Base-by-base conservation (phyloP, 2,888 invertebrate genomes). In the Ferrisia virgata region DNA sequence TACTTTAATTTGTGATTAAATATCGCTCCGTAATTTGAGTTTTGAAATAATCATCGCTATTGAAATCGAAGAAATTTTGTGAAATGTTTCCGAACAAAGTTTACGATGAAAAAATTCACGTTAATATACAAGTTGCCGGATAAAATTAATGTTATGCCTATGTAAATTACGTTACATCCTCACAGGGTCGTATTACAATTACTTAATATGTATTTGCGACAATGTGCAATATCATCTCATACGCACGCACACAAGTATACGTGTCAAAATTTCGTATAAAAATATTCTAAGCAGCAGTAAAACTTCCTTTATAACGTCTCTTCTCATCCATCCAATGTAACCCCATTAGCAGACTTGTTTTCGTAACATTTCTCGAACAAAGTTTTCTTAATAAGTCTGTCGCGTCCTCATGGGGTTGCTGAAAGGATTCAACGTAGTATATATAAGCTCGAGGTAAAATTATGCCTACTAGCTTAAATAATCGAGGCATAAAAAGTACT, bases 331-430 rank as follows among this genome's bases (percentile, higher is more conserved):
- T 64, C 28, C 15, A 15, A 15, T 64, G 64, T 76, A 36, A 76
- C 36, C 33, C 72, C 72, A 76, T 76, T 76, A 76, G 72, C 36
- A 76, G 33, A 28, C 72, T 76, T 76, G 72, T 76, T 76, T 76
- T 76, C 33, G 72, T 76, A 76, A 36, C 72, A 76, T 76, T 36
- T 76, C 72, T n/a, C 33, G 36, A 76, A 76, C 72, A 76, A 76
- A 76, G 72, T 76, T 76, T 64, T 76, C 72, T 33, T 76, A 76
- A 76, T 76, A 76, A 76, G 31, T 36, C 72, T 76, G 72, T 76
- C 72, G 72, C 72, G 36, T 76, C 72, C 72, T 76, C 72, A 33
- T 76, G 72, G 72, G 72, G 72, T 76, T 76, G 72, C 72, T 76
- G 72, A 76, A 76, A 76, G 72, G 72, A 76, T 76, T 31, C 72